A percentile compares a stretch with the other conserved stretches of the same genome.
These are phyloP conservation scores for Pollicipes pollicipes DNA, from an alignment of 1,140 invertebrate species.

Conservation along the genomic window DNA sequence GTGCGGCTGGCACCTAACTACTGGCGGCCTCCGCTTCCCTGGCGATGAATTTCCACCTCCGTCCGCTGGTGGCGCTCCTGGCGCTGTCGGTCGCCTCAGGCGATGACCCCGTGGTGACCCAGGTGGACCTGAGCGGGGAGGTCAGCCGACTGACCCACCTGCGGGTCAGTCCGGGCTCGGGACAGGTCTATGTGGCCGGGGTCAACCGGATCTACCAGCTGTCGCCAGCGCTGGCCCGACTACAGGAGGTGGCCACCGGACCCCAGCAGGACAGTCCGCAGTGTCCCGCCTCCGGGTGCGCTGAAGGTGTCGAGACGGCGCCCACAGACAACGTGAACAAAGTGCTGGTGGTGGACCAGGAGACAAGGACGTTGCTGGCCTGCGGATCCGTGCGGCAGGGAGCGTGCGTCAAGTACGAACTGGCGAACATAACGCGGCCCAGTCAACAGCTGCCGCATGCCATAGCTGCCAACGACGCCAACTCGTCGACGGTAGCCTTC, in stretches of 20 bases:
- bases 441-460: slow-evolving; percentile 44
- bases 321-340: slow-evolving; percentile 77
- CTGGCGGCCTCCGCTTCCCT: neutral
- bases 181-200: slow-evolving; percentile 55
- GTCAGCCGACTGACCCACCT: slow-evolving; percentile 30
- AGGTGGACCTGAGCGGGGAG: neutral
- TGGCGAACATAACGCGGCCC: slow-evolving; percentile 55
- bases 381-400: slow-evolving; percentile 77
- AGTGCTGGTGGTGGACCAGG: slow-evolving; percentile 68
- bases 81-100: neutral
- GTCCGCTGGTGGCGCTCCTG: neutral
- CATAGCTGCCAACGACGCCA: slow-evolving; percentile 42
- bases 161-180: slow-evolving; percentile 37
- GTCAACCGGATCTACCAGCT: slow-evolving; percentile 69
- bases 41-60: neutral
- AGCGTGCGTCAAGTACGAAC: slow-evolving; percentile 66
- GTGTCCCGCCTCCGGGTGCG: slow-evolving; percentile 62
- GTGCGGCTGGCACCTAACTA: neutral
- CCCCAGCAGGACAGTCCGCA: slow-evolving; percentile 66
- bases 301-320: slow-evolving; percentile 37
- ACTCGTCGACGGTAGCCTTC: slow-evolving; percentile 80
- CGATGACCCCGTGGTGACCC: slow-evolving; percentile 1
- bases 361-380: slow-evolving; percentile 55
- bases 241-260: slow-evolving; percentile 47
- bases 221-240: slow-evolving; percentile 46